Evolutionary conservation across 30 jellyfish, hydroid and myxozoan species (phyloP).

Genomic region (Aurelia aurita): DNA sequence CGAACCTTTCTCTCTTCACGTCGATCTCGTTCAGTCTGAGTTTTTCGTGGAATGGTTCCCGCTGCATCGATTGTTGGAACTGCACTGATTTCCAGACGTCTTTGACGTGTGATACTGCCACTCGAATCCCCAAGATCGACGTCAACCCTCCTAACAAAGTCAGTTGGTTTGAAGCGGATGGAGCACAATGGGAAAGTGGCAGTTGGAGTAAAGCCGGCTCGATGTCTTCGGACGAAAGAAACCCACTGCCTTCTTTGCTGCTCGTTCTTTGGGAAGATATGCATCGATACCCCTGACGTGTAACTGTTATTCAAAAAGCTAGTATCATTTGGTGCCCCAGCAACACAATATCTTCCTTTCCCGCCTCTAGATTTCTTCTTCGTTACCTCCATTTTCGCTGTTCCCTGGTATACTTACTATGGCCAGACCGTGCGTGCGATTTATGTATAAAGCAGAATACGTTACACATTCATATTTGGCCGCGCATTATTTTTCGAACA

Average conservation of each 20-base stretch:
- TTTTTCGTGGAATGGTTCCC: background rate
- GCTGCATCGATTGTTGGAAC: constrained; percentile 26
- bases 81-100: constrained; percentile 21
- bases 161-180: constrained; percentile 17
- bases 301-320: constrained; percentile 23
- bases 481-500: no score
- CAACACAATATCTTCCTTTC: constrained; percentile 46
- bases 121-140: background rate
- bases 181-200: constrained; percentile 25
- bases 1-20: constrained; percentile 33
- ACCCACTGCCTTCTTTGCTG: constrained; percentile 40
- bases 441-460: constrained; percentile 18
- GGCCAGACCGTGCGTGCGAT: background rate
- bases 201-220: constrained; percentile 28
- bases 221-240: constrained; percentile 19
- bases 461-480: constrained; percentile 28
- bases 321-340: constrained; percentile 37
- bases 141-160: constrained; percentile 13
- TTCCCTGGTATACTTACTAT: constrained; percentile 8
- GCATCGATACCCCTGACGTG: constrained; percentile 46
- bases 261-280: constrained; percentile 36
- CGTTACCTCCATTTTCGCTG: constrained; percentile 9
- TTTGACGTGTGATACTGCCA: background rate
- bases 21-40: background rate
- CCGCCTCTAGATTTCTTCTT: constrained; percentile 38